Base-by-base conservation (phyloP, 2,113 vertebrate genomes). In the Tetrao urogallus region DNA sequence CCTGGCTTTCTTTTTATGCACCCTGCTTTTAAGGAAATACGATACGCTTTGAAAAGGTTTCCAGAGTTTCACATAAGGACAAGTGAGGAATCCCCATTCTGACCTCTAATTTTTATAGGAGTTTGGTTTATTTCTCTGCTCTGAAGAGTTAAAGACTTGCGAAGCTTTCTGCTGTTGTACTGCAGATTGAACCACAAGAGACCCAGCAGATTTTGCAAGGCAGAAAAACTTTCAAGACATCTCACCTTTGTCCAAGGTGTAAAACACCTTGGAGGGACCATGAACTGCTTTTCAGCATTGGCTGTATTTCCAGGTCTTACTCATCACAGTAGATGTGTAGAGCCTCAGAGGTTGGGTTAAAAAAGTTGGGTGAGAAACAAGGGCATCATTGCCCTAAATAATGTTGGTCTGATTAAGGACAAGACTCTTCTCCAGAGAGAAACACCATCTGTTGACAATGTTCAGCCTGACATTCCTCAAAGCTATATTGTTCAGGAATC, bases 401-500 rank as follows among this genome's bases (percentile, higher is more conserved):
- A 75, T 73, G 82, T 57, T 17, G 10, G 43, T 10, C 66, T 83
- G 63, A 89, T 79, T 77, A 88, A 82, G 78, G 71, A 82, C 38
- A 7, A 28, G 75, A 69, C 21, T 90, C 11, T 64, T 85, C 38
- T 66, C 80, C 82, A 89, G 64, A 77, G 34, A 66, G 71, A 92
- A 87, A 60, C 42, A 89, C 91, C 87, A 91, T 87, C 84, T 96
- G 89, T 47, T 96, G 60, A 8, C 54, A 48, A 42, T 43, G 52
- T 71, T 77, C 67, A 65, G 42, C 64, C 67, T 87, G 84, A 87
- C 78, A 34, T 80, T 42, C 54, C 56, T 84, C 58, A 76, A 73
- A 93, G 74, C 19, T 10, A 64, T 60, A 28, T 80, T 89, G 93
- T 94, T 86, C 94, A 80, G 84, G 95, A 93, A 87, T 58, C 38